Evolutionary conservation across 2,797 vertebrate genomes (phyloP).

Genomic region (Pelodytes ibericus): DNA sequence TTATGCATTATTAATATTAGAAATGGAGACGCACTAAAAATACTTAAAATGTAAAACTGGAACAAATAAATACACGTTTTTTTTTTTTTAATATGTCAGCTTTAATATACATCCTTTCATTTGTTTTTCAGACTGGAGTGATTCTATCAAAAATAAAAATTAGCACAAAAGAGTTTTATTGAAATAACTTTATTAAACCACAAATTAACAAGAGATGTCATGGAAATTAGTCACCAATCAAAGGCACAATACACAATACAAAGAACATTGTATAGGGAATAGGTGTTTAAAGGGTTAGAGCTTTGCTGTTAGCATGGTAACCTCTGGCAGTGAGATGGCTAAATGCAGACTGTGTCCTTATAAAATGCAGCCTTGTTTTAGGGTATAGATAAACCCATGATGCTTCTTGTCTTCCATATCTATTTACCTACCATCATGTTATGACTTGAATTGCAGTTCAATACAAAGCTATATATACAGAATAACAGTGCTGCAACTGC

Average conservation of each 20-base stretch:
- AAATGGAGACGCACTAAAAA: too few species aligned
- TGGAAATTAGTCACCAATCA: conserved; percentile 26
- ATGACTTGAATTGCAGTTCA: neutral
- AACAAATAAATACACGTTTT: too few species aligned
- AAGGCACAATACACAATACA: conserved; percentile 51
- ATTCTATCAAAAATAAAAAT: neutral
- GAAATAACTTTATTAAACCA: conserved; percentile 53
- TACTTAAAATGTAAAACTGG: too few species aligned
- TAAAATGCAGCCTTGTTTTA: conserved; percentile 41
- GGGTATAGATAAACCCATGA: neutral
- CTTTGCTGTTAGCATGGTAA: conserved; percentile 11
- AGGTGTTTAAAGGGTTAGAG: conserved; percentile 15
- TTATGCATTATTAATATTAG: too few species aligned
- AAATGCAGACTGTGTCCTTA: conserved; percentile 43
- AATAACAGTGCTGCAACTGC: too few species aligned
- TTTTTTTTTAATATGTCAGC: too few species aligned
- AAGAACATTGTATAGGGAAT: conserved; percentile 30
- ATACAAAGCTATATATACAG: neutral
- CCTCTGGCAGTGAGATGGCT: conserved; percentile 1
- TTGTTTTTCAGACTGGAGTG: too few species aligned
- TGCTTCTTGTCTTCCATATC: too few species aligned
- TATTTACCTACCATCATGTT: too few species aligned
- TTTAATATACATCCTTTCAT: too few species aligned
- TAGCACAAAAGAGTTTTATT: conserved; percentile 19
- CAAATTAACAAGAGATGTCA: conserved; percentile 41